phyloP scores from a whole-genome alignment of 2,113 vertebrate species.

The Phasianus colchicus region DNA sequence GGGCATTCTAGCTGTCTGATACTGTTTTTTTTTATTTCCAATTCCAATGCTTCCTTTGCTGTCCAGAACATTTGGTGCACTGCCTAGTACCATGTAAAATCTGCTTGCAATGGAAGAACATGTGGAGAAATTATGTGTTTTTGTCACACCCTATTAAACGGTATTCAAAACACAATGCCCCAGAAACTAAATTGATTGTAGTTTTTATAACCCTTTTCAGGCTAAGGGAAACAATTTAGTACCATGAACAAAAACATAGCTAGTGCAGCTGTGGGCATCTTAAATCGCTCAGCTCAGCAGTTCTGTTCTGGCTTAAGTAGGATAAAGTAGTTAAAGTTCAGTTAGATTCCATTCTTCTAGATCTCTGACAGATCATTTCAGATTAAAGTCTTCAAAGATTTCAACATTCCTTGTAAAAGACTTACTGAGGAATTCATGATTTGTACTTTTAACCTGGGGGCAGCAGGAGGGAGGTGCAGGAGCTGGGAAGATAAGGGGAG shows the following conservation, averaged over 20 bases:
- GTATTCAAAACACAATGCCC: slow-evolving; percentile 82
- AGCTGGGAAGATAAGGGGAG: neutral
- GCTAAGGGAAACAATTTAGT: slow-evolving; percentile 80
- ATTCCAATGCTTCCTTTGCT: slow-evolving; percentile 33
- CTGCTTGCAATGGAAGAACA: slow-evolving; percentile 73
- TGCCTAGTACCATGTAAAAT: slow-evolving; percentile 60
- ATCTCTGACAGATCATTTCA: slow-evolving; percentile 66
- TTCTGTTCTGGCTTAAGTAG: slow-evolving; percentile 58
- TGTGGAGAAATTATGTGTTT: slow-evolving; percentile 80
- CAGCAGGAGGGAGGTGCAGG: neutral
- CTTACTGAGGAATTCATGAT: slow-evolving; percentile 54
- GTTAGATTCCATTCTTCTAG: slow-evolving; percentile 65
- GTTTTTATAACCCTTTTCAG: slow-evolving; percentile 80
- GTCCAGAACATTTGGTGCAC: slow-evolving; percentile 51
- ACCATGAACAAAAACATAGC: slow-evolving; percentile 73
- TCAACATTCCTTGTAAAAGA: slow-evolving; percentile 50
- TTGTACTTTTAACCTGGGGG: slow-evolving; percentile 19
- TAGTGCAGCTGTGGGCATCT: slow-evolving; percentile 70
- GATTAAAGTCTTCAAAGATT: slow-evolving; percentile 71
- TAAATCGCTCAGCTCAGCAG: slow-evolving; percentile 64
- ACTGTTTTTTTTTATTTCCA: slow-evolving; percentile 48
- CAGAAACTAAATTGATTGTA: slow-evolving; percentile 82
- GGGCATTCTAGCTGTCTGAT: slow-evolving; percentile 36
- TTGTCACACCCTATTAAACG: slow-evolving; percentile 80
- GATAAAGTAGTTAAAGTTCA: slow-evolving; percentile 73